These are phyloP conservation scores for Thaleichthys pacificus DNA, from an alignment of 2,797 vertebrate species.

Conservation along the genomic window DNA sequence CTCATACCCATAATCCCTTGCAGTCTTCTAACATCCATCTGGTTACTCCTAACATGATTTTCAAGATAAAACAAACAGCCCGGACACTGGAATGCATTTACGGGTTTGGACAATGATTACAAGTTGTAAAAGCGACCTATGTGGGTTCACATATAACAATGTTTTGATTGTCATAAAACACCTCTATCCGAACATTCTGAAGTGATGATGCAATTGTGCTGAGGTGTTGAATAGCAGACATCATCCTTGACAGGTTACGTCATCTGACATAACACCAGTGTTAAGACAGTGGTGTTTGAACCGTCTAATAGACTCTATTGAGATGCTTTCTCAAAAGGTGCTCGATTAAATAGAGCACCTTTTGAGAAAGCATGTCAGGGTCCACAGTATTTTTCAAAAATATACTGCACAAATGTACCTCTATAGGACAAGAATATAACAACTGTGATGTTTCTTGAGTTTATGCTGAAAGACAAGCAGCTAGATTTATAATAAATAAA, in stretches of 20 bases:
- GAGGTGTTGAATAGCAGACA: background rate
- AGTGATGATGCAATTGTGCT: background rate
- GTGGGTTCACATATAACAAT: background rate
- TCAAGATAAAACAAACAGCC: background rate
- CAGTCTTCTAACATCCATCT: background rate
- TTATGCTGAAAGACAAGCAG: too few species aligned
- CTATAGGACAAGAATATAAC: too few species aligned
- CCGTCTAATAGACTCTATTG: background rate
- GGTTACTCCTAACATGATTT: slow-evolving; percentile 16
- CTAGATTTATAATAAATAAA: too few species aligned
- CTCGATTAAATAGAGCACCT: too few species aligned
- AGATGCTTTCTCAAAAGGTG: too few species aligned
- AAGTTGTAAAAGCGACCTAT: background rate
- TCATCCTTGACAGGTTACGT: background rate
- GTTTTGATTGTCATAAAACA: background rate
- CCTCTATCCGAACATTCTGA: background rate
- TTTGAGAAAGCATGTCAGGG: background rate
- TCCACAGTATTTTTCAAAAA: background rate
- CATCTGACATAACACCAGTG: background rate
- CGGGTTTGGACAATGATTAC: background rate
- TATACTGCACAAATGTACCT: too few species aligned
- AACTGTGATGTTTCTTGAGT: too few species aligned
- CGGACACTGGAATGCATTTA: slow-evolving; percentile 10
- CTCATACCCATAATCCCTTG: background rate
- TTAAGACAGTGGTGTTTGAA: background rate